Percentiles rank a stretch among this genome's conserved stretches.
Evolutionary conservation across 2,797 vertebrate species (phyloP).

Genomic region (Apogon hyalosoma): DNA sequence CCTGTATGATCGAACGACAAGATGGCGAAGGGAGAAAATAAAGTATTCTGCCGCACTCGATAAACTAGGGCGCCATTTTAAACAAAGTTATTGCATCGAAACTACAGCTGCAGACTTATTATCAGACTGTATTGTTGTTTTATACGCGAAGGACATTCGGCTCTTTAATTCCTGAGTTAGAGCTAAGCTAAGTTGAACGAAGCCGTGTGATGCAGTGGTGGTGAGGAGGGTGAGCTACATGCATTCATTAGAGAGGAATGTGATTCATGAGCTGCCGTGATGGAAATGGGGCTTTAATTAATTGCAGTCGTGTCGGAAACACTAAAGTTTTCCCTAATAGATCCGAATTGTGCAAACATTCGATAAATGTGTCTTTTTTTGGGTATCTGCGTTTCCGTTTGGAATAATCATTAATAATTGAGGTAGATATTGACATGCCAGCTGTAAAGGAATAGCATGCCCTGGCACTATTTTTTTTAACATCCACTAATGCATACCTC

Average conservation of each 20-base stretch:
- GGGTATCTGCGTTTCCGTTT: not conserved
- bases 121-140: fast-evolving
- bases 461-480: not conserved
- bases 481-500: not conserved
- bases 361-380: not conserved
- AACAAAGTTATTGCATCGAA: slow-evolving; percentile 36
- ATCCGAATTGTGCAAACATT: not conserved
- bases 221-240: slow-evolving; percentile 55
- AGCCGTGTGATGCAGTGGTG: slow-evolving; percentile 28
- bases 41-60: slow-evolving; percentile 84
- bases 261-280: slow-evolving; percentile 63
- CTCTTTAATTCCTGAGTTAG: not conserved
- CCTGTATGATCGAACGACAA: slow-evolving; percentile 80
- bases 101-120: not conserved
- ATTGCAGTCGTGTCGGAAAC: slow-evolving; percentile 25
- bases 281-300: slow-evolving; percentile 49
- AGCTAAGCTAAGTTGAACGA: not conserved
- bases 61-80: slow-evolving; percentile 77
- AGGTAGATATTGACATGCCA: not conserved
- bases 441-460: not conserved
- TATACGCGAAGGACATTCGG: not conserved
- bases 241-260: slow-evolving; percentile 79
- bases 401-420: not conserved
- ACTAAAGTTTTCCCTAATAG: not conserved
- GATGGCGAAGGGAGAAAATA: slow-evolving; percentile 83